Base-by-base conservation (phyloP, 2,797 vertebrate species). In the Lindbergichthys nudifrons region DNA sequence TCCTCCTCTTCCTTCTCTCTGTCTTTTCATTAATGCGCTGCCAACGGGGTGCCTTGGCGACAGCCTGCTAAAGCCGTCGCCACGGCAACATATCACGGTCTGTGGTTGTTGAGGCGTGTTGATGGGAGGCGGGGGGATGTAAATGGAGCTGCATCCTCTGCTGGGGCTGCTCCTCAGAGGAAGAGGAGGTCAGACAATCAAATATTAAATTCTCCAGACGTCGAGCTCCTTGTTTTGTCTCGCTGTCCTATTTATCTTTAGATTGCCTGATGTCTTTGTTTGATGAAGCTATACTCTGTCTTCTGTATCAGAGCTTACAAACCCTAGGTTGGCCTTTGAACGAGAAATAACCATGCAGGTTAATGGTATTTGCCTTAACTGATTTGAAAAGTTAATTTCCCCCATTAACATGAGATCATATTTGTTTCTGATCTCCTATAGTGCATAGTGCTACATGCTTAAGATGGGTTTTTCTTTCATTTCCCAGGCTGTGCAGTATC, bases 51-150 rank as follows among this genome's bases (percentile, higher is more conserved):
- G 82, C 83, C 77, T 21, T 73, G 85, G 83, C 65, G 81, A 87
- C 85, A 53, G 83, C 69, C 80, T 79, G 78, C 82, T 67, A 60
- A 89, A 82, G 80, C 84, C 14, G 86, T 93, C 71, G 71, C 87
- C 86, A 85, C 61, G 79, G 87, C 74, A 89, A 92, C 89, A 14
- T 64, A 66, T 86, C 73, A 74, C 61, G 77, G 77, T 75, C 59
- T 72, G 74, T 59, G 30, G 81, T 65, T 72, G 65, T 78, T 8
- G 77, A 77, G 69, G 54, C 75, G n/a, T 79, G 77, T 64, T 65
- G 63, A 78, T 2, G 23, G 53, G 73, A 21, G 67, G 48, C 0
- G 36, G 23, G 39, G 42, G 60, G 57, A 7, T 51, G 73, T 51
- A 64, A 77, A 73, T 82, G 67, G 75, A 75, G 75, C 75, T 62